Evolutionary conservation across 2,888 invertebrate species (phyloP), one percentile per base, ranked within the genome.

Genomic region (Empis stercorea): DNA sequence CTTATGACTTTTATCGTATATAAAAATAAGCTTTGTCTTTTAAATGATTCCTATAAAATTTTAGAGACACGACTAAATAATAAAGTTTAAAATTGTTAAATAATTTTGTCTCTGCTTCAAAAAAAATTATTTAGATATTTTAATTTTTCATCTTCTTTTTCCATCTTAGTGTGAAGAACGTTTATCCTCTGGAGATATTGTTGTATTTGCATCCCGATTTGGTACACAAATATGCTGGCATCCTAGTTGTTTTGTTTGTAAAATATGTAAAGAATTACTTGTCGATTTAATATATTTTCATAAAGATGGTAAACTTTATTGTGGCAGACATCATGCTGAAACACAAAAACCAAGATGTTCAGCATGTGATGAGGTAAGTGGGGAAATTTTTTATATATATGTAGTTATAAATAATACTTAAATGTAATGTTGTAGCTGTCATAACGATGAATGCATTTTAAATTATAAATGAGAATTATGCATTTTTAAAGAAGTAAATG

Each of bases 281-380:
- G 94, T 96, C 39, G 96, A 97, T 74, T 80, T 96, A 62, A 94
- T 96, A 66, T 96, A 96, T 76, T 97, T 96, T 76, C 87, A 81
- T 79, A 81, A 85, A 63, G 87, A 87, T 55, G 89, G 88, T 48
- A 74, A 84, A 51, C 76, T 97, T 40, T 96, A 87, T 73, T 97
- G 97, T 70, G 96, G 96, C 4, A 73, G 97, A 46, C 97, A 97
- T 66, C 96, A 97, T 69, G 95, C 97, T 3, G 97, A 97, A 74
- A 86, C 87, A 6, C 78, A 95, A 57, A 96, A 97, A 66, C 97
- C 96, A 0, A 73, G 97, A 51, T 99, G 97, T 69, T 88, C 92
- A 7, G 92, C 94, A 39, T 97, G 97, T 67, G 96, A 97, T 74
- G 97, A 97, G 84, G 92, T 93, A 63, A 72, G 59, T 57, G 10